These are phyloP conservation scores for Tethea ocularis DNA, from an alignment of 2,888 invertebrate genomes.

Conservation along the genomic window DNA sequence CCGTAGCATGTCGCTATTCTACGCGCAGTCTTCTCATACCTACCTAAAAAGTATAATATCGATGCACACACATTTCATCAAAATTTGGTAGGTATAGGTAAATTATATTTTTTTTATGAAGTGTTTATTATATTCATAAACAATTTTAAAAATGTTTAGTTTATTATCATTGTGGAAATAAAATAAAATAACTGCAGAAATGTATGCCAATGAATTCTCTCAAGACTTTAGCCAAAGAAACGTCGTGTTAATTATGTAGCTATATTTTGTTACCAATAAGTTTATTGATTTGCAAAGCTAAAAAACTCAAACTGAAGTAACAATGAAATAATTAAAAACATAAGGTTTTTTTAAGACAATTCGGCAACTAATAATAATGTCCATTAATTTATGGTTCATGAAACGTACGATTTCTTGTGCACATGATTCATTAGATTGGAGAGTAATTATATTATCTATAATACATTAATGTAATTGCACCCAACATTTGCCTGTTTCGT, in stretches of 20 bases:
- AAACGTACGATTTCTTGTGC: constrained; percentile 37
- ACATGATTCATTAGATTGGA: constrained; percentile 63
- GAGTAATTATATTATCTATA: constrained; percentile 62
- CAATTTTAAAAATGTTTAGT: too few species aligned
- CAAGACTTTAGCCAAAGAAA: constrained; percentile 22
- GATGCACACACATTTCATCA: too few species aligned
- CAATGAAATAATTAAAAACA: background rate
- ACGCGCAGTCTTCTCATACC: too few species aligned
- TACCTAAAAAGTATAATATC: too few species aligned
- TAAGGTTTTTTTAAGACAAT: background rate
- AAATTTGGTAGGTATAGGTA: too few species aligned
- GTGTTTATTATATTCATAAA: too few species aligned
- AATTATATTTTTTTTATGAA: too few species aligned
- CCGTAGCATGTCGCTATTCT: too few species aligned
- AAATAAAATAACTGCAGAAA: background rate
- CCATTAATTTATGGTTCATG: background rate
- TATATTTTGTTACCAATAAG: constrained; percentile 18
- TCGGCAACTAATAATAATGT: background rate
- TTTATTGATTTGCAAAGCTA: constrained; percentile 6
- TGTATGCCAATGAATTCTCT: constrained; percentile 47
- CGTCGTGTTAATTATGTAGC: background rate
- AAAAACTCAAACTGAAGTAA: background rate
- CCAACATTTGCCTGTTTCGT: constrained; percentile 83
- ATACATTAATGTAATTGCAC: constrained; percentile 80
- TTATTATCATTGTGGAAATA: too few species aligned